Conservation (phyloP, 2,888 invertebrate species). For the Timandra comae region DNA sequence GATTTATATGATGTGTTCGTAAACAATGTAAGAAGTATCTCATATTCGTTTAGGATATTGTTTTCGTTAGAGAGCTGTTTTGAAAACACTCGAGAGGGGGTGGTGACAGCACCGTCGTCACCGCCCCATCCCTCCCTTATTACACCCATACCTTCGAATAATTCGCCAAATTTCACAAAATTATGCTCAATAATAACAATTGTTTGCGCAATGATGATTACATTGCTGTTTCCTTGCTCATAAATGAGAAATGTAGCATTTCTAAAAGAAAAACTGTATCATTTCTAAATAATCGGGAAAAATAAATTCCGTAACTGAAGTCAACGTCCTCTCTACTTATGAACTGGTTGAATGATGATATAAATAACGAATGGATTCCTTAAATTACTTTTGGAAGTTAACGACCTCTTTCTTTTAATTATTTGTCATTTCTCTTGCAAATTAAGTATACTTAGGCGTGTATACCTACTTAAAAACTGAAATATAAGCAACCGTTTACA, state of each 20-base stretch:
- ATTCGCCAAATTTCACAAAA: conserved; percentile 39
- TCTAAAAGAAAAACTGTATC: too few relatives aligned
- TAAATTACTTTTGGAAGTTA: too few relatives aligned
- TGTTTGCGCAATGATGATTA: conserved; percentile 15
- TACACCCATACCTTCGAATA: conserved; percentile 43
- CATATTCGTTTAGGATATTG: conserved; percentile 21
- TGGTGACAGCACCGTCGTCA: conserved; percentile 47
- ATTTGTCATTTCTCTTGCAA: too few relatives aligned
- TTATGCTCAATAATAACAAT: conserved; percentile 25
- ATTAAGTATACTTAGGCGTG: too few relatives aligned
- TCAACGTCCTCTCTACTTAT: too few relatives aligned
- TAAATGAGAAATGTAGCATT: conserved; percentile 17
- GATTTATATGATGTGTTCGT: conserved; percentile 11
- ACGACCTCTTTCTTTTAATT: too few relatives aligned
- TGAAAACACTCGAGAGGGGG: conserved; percentile 31
- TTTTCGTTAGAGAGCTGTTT: conserved; percentile 34
- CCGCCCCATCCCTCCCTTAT: conserved; percentile 40
- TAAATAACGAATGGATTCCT: too few relatives aligned
- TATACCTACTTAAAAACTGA: too few relatives aligned
- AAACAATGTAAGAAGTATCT: conserved; percentile 12
- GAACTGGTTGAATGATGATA: too few relatives aligned
- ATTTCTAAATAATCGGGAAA: too few relatives aligned
- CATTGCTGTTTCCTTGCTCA: conserved; percentile 11
- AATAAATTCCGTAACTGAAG: too few relatives aligned
- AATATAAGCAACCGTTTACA: too few relatives aligned